A percentile compares a stretch with the other conserved stretches of the same genome.
Evolutionary conservation across 53 echinoderm and acorn worm species (phyloP).

Genomic region (Henricia sp.): DNA sequence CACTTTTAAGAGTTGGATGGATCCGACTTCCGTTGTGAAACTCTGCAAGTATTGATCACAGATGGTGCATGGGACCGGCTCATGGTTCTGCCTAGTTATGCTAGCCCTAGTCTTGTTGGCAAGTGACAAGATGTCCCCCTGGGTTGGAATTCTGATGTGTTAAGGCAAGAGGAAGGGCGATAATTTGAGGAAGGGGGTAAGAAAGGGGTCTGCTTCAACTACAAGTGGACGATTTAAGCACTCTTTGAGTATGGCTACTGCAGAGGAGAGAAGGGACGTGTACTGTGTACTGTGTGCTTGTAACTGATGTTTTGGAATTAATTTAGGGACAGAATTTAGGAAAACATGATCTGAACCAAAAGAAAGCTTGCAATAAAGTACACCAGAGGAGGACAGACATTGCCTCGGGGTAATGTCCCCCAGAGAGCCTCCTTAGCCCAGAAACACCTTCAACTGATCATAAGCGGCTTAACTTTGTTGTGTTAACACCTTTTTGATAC

Average conservation of each 20-base stretch:
- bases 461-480: slow-evolving; percentile 35
- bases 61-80: not conserved
- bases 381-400: too few species aligned
- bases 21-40: not conserved
- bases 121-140: not conserved
- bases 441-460: not conserved
- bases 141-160: not conserved
- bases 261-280: too few species aligned
- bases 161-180: not conserved
- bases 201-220: not conserved
- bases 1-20: too few species aligned
- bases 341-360: too few species aligned
- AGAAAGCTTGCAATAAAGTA: too few species aligned
- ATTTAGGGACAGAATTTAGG: too few species aligned
- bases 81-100: not conserved
- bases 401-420: too few species aligned
- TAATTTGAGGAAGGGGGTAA: not conserved
- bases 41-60: not conserved
- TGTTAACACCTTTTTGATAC: not conserved
- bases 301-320: too few species aligned
- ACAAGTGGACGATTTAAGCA: not conserved
- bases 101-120: slow-evolving; percentile 2
- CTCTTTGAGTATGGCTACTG: too few species aligned
- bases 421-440: too few species aligned
- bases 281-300: too few species aligned